These are phyloP conservation scores for Chelonoidis abingdonii DNA, from an alignment of 2,113 vertebrate genomes.

Conservation along the genomic window DNA sequence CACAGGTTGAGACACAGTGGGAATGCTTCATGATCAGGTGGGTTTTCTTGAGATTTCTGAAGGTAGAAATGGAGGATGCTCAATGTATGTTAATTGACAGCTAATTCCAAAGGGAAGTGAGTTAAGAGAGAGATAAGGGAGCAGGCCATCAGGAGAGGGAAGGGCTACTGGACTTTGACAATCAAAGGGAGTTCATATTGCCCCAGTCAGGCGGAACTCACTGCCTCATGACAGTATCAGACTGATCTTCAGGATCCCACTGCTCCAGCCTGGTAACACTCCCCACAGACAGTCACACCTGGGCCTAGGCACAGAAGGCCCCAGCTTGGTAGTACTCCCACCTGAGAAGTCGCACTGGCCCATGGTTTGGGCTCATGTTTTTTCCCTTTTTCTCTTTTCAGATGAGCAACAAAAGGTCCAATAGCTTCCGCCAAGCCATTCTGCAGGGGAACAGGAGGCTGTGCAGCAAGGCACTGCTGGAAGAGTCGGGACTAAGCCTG, in stretches of 20 bases:
- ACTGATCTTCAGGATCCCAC: neutral
- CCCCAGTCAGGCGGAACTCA: neutral
- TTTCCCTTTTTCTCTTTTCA: conserved; percentile 58
- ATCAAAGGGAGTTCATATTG: neutral
- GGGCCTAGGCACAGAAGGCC: neutral
- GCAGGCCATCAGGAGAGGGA: neutral
- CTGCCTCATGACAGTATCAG: neutral
- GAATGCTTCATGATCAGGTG: neutral
- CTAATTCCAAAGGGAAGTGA: neutral
- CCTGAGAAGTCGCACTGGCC: neutral
- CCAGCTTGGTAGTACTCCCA: neutral
- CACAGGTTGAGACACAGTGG: neutral
- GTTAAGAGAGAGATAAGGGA: neutral
- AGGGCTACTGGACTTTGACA: neutral
- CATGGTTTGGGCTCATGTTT: neutral
- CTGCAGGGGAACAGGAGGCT: conserved; percentile 93
- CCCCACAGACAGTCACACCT: accelerated
- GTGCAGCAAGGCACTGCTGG: conserved; percentile 90
- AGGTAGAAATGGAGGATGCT: neutral
- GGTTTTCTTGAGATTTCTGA: neutral
- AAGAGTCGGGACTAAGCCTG: conserved; percentile 91
- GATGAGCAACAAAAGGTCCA: conserved; percentile 98
- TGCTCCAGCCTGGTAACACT: neutral
- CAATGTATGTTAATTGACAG: neutral
- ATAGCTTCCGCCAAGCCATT: conserved; percentile 96